Evolutionary conservation across 2,113 vertebrate genomes (phyloP).

Genomic region (Microcebus ravelobensis): DNA sequence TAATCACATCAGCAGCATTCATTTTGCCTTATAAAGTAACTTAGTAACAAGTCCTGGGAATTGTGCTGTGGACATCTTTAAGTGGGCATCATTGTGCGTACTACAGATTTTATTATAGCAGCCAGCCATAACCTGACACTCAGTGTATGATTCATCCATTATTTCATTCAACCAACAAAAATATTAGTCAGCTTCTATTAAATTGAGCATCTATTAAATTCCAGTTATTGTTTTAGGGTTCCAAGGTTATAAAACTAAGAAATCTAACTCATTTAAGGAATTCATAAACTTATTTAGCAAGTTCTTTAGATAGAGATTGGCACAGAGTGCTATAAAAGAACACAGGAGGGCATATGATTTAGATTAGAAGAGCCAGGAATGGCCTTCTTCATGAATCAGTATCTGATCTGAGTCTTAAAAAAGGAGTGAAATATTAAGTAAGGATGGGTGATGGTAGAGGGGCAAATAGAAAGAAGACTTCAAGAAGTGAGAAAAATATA

Average conservation of each 20-base stretch:
- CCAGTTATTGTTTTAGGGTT: not conserved
- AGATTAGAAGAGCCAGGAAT: not conserved
- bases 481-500: not conserved
- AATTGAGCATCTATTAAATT: not conserved
- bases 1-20: not conserved
- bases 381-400: not conserved
- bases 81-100: not conserved
- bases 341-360: not conserved
- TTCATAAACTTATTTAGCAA: slow-evolving; percentile 23
- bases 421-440: not conserved
- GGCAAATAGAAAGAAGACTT: not conserved
- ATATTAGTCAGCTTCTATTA: not conserved
- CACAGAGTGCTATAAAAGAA: not conserved
- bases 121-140: not conserved
- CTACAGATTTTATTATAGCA: not conserved
- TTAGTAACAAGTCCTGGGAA: not conserved
- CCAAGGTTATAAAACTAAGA: not conserved
- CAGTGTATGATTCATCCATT: not conserved
- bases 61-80: not conserved
- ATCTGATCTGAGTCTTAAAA: not conserved
- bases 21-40: not conserved
- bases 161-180: not conserved
- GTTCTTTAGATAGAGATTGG: not conserved
- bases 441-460: not conserved
- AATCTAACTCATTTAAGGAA: not conserved